Evolutionary conservation across 35 echinoderm and acorn worm genomes (phyloP).

Genomic region (Stichopus chloronotus): DNA sequence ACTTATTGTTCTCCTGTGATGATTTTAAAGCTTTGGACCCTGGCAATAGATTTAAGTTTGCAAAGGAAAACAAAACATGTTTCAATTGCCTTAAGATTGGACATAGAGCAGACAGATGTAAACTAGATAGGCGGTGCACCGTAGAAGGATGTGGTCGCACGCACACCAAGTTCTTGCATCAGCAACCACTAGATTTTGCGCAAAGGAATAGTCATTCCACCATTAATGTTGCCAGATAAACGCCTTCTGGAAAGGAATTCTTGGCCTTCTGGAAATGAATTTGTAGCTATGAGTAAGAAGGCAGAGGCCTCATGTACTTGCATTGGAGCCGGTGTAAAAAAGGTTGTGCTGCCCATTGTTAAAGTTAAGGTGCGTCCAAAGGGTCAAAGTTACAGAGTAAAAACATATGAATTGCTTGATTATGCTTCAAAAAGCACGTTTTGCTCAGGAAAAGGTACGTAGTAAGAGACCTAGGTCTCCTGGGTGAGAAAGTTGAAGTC

Average conservation of each 20-base stretch:
- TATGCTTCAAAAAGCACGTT: constrained; percentile 65
- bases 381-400: neutral
- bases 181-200: neutral
- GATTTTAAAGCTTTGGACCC: constrained; percentile 20
- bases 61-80: constrained; percentile 6
- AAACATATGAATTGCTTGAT: constrained; percentile 62
- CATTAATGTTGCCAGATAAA: neutral
- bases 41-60: constrained; percentile 23
- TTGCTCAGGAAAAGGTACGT: constrained; percentile 38
- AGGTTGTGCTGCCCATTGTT: constrained; percentile 46
- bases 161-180: constrained; percentile 53
- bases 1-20: constrained; percentile 28
- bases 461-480: constrained; percentile 10
- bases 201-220: constrained; percentile 36
- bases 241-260: neutral
- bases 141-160: constrained; percentile 38
- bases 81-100: neutral
- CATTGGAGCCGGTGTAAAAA: constrained; percentile 37
- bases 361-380: constrained; percentile 23
- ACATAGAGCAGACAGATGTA: neutral
- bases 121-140: neutral
- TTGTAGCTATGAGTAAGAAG: constrained; percentile 5
- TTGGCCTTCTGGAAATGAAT: constrained; percentile 20
- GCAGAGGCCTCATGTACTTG: neutral
- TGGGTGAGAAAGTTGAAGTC: constrained; percentile 25